Percentiles rank a stretch among this genome's conserved stretches.
phyloP scores from a whole-genome alignment of 2,888 invertebrate species.

The Trimorus sp. region DNA sequence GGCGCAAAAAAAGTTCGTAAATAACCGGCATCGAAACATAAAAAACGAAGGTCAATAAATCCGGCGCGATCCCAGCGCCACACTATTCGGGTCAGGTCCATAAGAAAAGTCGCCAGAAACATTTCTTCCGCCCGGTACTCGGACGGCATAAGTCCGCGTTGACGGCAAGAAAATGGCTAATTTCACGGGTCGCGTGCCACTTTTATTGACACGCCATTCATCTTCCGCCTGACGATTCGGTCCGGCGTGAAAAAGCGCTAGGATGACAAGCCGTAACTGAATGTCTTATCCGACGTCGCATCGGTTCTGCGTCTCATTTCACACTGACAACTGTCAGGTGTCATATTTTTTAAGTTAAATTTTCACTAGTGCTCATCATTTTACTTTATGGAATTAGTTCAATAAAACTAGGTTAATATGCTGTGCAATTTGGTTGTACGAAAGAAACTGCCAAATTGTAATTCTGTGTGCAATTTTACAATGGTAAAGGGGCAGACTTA shows the following conservation, averaged over 20 bases:
- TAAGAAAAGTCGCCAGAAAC: constrained; percentile 26
- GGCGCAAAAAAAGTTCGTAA: constrained; percentile 23
- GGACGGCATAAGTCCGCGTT: constrained; percentile 25
- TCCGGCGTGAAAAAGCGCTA: background rate
- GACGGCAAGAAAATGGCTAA: constrained; percentile 48
- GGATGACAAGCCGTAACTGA: background rate
- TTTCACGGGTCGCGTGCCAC: constrained; percentile 46
- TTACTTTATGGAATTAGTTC: no score
- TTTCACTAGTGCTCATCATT: no score
- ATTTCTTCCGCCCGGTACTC: constrained; percentile 10
- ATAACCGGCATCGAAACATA: constrained; percentile 44
- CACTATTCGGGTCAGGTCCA: constrained; percentile 34
- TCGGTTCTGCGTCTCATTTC: no score
- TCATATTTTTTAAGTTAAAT: no score
- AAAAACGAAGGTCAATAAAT: constrained; percentile 46
- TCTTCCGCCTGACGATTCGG: constrained; percentile 21
- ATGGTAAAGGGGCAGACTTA: no score
- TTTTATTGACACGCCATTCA: constrained; percentile 42
- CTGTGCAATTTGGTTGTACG: no score
- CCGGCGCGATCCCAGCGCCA: constrained; percentile 1
- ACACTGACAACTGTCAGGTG: no score
- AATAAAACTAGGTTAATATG: no score
- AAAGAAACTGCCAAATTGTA: no score
- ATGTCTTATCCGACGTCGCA: no score
- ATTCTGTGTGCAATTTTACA: no score